Evolutionary conservation across 2,113 vertebrate genomes (phyloP).

Genomic region (Catharus bicknelli): DNA sequence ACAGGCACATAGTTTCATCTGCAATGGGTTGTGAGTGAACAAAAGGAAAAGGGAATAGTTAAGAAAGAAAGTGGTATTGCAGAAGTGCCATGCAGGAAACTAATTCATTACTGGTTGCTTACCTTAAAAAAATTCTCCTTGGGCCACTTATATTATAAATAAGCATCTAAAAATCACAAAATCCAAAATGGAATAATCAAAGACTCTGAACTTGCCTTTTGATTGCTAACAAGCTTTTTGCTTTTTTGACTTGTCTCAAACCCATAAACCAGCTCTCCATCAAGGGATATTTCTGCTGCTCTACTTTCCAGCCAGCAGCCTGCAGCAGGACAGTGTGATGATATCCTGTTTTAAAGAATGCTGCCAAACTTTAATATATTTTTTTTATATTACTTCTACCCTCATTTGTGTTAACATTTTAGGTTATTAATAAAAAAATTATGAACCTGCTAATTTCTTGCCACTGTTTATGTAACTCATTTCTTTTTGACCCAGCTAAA

Average conservation of each 20-base stretch:
- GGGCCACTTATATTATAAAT: neutral
- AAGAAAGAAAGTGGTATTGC: neutral
- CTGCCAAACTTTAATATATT: neutral
- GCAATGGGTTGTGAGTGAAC: neutral
- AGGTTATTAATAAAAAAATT: neutral
- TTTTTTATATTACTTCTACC: neutral
- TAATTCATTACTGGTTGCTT: neutral
- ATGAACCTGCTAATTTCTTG: neutral
- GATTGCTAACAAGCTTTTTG: neutral
- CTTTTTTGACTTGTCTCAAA: neutral
- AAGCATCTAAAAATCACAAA: neutral
- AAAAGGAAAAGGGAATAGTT: neutral
- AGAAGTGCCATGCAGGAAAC: neutral
- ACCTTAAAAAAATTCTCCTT: neutral
- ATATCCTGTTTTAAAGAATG: neutral
- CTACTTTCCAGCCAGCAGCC: neutral
- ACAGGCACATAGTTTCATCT: neutral
- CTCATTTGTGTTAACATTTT: neutral
- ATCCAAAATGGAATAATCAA: neutral
- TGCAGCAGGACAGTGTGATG: neutral
- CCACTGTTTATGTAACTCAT: neutral
- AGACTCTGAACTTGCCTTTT: neutral
- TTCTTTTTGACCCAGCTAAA: neutral
- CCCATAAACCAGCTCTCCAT: neutral
- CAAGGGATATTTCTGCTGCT: neutral